Percentiles rank a stretch among this genome's conserved stretches.
These are phyloP conservation scores for Ornithoptera alexandrae DNA, from an alignment of 2,888 invertebrate species.

Conservation along the genomic window DNA sequence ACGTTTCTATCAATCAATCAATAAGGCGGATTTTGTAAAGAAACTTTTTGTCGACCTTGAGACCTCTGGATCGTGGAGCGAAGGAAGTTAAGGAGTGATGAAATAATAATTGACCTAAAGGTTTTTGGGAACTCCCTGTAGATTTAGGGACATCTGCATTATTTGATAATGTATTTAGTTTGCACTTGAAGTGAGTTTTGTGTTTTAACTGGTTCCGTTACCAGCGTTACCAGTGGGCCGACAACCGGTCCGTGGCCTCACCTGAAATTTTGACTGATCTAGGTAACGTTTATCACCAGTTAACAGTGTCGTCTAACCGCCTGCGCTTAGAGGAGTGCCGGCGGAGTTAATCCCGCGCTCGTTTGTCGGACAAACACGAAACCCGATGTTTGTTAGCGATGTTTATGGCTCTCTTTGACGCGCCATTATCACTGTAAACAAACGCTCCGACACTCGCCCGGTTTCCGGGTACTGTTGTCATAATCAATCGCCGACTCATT, in stretches of 20 bases:
- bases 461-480: constrained; percentile 11
- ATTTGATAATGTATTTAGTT: no score
- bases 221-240: constrained; percentile 4
- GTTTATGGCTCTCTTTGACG: constrained; percentile 20
- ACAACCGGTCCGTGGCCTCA: constrained; percentile 53
- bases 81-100: no score
- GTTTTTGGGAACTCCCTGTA: no score
- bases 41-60: no score
- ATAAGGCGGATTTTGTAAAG: no score
- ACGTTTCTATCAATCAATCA: no score
- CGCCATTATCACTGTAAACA: constrained; percentile 16
- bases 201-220: no score
- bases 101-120: no score
- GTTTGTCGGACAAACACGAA: constrained; percentile 42
- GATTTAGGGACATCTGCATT: no score
- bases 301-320: constrained; percentile 38
- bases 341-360: constrained; percentile 31
- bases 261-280: constrained; percentile 56
- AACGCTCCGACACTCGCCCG: constrained; percentile 1
- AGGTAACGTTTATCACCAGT: constrained; percentile 63
- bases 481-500: constrained; percentile 13
- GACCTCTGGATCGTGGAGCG: no score
- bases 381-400: constrained; percentile 34
- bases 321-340: constrained; percentile 9
- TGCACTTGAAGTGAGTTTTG: no score